Base-by-base conservation (phyloP, 2,113 vertebrate species). In the Rynchops niger region DNA sequence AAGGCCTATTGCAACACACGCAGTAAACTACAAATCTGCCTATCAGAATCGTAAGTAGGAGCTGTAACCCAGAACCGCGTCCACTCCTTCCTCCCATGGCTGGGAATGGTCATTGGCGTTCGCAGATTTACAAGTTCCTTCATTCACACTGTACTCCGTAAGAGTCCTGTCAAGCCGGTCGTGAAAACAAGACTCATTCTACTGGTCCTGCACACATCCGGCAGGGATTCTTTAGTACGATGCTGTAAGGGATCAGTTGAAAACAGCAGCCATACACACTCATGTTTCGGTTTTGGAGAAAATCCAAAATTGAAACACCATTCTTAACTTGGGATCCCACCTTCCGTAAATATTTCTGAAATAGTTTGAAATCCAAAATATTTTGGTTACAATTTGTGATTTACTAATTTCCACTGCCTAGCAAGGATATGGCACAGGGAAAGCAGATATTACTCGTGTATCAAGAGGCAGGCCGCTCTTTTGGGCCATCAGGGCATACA, bases 381-480 rank as follows among this genome's bases (percentile, higher is more conserved):
- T 36, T 62, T 62, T 82, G 14, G 27, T 45, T 92, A 30, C 23
- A 72, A 9, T 65, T 65, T 43, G 65, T 21, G 47, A 58, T 73
- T 47, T 45, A 21, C 7, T 29, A 8, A 38, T 61, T 91, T 38
- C 61, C 34, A 30, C 42, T 83, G 67, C 67, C 72, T 81, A 25
- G 55, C 49, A 55, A 47, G 8, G 3, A 9, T 11, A 27, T 0
- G 15, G 59, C 79, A 26, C n/a, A 67, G 34, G 40, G 62, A 34
- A 65, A 40, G 72, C 43, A 79, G 83, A 5, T 0, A 21, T 52
- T 2, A 8, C 40, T 43, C 1, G 0, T 21, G 42, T 50, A 19
- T 13, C 34, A 40, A 22, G 32, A 55, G 40, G 18, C 20, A 78
- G 52, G 27, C 49, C 43, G 49, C 30, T 42, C n/a, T 55, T 58